Evolutionary conservation across 2,888 invertebrate species (phyloP).

Genomic region (Automeris io): DNA sequence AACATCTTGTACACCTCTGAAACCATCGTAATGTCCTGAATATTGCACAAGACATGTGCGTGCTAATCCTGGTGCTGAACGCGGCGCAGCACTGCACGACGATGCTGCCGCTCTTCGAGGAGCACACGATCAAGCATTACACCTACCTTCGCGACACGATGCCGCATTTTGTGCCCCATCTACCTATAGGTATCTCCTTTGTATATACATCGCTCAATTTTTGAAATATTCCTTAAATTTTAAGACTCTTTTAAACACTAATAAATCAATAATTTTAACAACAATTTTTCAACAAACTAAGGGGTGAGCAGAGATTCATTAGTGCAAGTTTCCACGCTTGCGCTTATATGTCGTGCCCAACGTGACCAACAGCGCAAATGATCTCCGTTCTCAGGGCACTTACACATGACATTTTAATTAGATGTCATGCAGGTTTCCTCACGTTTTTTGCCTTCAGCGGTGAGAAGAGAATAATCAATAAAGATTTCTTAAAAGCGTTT

Average conservation of each 20-base stretch:
- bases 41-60: constrained; percentile 81
- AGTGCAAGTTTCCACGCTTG: too few relatives aligned
- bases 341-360: too few relatives aligned
- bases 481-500: too few relatives aligned
- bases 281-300: too few relatives aligned
- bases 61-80: constrained; percentile 94
- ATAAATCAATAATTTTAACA: too few relatives aligned
- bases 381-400: too few relatives aligned
- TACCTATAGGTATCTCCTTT: constrained; percentile 68
- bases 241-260: neutral
- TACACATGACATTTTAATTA: too few relatives aligned
- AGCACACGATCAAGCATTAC: constrained; percentile 95
- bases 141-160: constrained; percentile 94
- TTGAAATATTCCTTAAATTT: neutral
- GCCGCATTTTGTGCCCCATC: constrained; percentile 90
- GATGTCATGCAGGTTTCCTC: too few relatives aligned
- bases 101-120: constrained; percentile 93
- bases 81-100: constrained; percentile 94
- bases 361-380: too few relatives aligned
- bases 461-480: too few relatives aligned
- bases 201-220: constrained; percentile 2
- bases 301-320: too few relatives aligned
- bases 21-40: constrained; percentile 17
- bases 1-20: neutral
- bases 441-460: too few relatives aligned